Percentiles rank a stretch among this genome's conserved stretches.
Conservation (phyloP, 2,797 vertebrate genomes). For the Sandelia bainsii region DNA sequence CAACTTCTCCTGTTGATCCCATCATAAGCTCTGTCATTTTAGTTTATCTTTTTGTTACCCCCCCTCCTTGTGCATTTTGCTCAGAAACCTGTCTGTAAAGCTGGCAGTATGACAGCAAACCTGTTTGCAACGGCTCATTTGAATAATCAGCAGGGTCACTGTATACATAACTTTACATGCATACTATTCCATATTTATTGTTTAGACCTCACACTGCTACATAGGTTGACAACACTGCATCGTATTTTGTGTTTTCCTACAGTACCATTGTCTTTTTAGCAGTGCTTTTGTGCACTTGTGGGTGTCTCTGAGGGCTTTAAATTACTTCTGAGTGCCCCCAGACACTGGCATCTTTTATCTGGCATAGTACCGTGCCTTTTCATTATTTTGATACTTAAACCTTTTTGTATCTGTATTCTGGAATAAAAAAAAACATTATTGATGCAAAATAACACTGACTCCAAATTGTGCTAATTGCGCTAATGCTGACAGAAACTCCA, state of each 20-base stretch:
- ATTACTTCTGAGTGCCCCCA: background rate
- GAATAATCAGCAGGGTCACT: background rate
- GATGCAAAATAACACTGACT: background rate
- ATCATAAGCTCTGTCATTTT: background rate
- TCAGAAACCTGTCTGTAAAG: background rate
- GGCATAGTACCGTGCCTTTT: background rate
- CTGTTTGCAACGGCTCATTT: background rate
- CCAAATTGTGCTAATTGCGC: background rate
- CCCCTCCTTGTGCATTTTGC: background rate
- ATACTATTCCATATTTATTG: background rate
- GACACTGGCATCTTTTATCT: constrained; percentile 1
- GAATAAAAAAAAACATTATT: background rate
- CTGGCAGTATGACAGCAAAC: background rate
- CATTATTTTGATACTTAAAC: too few species aligned
- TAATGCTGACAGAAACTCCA: background rate
- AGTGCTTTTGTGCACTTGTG: constrained; percentile 5
- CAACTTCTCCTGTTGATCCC: background rate
- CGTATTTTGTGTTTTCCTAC: background rate
- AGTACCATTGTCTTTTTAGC: constrained; percentile 6
- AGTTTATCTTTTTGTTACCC: background rate
- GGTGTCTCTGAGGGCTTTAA: constrained; percentile 16
- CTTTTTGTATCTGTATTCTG: background rate
- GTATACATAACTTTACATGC: background rate
- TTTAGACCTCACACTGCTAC: background rate
- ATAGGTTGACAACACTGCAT: background rate